Percentiles rank a stretch among this genome's conserved stretches.
Evolutionary conservation across 2,113 vertebrate species (phyloP).

Genomic region (Ornithorhynchus anatinus): DNA sequence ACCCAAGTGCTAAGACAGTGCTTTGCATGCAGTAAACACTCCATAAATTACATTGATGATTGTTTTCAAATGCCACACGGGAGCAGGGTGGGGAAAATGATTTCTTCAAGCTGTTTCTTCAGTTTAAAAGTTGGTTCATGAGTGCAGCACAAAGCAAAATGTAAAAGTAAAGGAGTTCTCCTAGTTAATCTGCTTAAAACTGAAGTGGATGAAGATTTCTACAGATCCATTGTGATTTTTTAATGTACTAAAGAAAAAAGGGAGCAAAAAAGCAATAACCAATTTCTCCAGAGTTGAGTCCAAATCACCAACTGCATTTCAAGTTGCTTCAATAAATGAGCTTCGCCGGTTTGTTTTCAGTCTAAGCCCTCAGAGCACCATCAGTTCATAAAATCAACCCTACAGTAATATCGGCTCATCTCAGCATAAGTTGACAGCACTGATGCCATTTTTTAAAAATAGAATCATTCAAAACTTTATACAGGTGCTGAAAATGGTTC

Average conservation of each 20-base stretch:
- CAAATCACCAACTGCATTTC: conserved; percentile 34
- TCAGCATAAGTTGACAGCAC: conserved; percentile 47
- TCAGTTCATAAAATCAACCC: conserved; percentile 51
- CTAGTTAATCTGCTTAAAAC: conserved; percentile 52
- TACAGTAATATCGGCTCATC: conserved; percentile 44
- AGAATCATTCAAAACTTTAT: conserved; percentile 51
- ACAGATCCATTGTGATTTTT: neutral
- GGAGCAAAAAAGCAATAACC: conserved; percentile 31
- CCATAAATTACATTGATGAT: too few relatives aligned
- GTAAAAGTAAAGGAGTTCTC: conserved; percentile 30
- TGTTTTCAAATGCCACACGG: conserved; percentile 22
- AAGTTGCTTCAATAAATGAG: conserved; percentile 31
- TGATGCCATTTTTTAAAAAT: conserved; percentile 47
- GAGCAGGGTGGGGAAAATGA: conserved; percentile 34
- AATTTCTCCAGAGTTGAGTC: neutral
- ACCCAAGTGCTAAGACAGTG: too few relatives aligned
- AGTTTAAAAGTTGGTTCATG: conserved; percentile 53
- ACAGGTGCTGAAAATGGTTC: conserved; percentile 54
- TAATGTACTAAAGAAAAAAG: neutral
- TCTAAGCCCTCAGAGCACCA: conserved; percentile 50
- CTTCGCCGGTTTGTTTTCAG: conserved; percentile 52
- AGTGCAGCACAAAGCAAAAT: conserved; percentile 49
- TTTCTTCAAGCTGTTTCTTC: conserved; percentile 51
- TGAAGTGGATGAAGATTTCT: conserved; percentile 48
- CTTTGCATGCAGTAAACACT: too few relatives aligned